Conservation (phyloP, 2,113 vertebrate genomes). For the Hippocampus mohnikei region DNA sequence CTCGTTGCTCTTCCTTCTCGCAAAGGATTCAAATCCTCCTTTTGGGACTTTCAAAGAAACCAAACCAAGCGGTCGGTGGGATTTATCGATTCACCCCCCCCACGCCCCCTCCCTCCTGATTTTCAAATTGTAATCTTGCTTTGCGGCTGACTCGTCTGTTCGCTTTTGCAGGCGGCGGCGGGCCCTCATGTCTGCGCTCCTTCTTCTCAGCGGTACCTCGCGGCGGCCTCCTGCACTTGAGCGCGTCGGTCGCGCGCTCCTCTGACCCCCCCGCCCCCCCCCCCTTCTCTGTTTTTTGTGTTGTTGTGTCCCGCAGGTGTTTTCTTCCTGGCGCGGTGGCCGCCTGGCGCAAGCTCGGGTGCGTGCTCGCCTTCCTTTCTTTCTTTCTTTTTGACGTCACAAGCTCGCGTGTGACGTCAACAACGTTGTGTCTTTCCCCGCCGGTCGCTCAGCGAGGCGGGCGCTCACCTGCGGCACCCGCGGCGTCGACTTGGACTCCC, state of each 20-base stretch:
- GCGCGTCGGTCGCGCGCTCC: no score
- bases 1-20: constrained; percentile 12
- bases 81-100: neutral
- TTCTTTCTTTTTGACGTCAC: neutral
- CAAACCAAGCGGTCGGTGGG: constrained; percentile 11
- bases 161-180: constrained; percentile 21
- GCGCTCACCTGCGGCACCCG: constrained; percentile 81
- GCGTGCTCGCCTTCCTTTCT: neutral
- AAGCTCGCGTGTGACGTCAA: no score
- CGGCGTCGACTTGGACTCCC: constrained; percentile 76
- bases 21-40: constrained; percentile 28
- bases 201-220: constrained; percentile 37
- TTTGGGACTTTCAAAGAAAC: constrained; percentile 7
- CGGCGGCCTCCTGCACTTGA: no score
- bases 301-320: neutral
- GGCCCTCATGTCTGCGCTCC: constrained; percentile 40
- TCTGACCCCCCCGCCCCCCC: no score
- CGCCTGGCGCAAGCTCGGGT: neutral
- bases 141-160: neutral
- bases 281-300: neutral
- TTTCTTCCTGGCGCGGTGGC: neutral
- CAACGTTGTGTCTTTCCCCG: neutral
- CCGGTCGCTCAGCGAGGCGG: constrained; percentile 61
- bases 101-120: no score
- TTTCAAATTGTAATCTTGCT: no score